Conservation (phyloP, 2,113 vertebrate genomes). For the Stegostoma tigrinum region DNA sequence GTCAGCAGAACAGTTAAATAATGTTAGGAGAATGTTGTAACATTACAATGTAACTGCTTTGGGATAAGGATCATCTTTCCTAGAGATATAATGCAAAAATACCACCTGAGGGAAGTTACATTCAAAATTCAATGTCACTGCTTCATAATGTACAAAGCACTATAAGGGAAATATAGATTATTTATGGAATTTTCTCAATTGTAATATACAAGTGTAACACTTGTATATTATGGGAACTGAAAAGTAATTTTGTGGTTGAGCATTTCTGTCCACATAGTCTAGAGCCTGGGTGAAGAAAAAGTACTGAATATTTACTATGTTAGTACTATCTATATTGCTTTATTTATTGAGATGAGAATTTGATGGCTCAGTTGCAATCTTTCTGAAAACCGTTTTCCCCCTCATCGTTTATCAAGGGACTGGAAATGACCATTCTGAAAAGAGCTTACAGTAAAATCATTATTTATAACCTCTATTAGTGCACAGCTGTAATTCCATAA, state of each 20-base stretch:
- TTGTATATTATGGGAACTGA: constrained; percentile 33
- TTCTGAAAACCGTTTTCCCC: constrained; percentile 27
- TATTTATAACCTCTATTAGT: constrained; percentile 33
- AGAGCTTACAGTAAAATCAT: constrained; percentile 36
- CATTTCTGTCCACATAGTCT: constrained; percentile 28
- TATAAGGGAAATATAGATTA: constrained; percentile 36
- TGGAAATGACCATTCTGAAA: constrained; percentile 35
- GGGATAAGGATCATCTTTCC: constrained; percentile 35
- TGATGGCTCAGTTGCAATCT: constrained; percentile 37
- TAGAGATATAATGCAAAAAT: constrained; percentile 31
- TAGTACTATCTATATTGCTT: constrained; percentile 37
- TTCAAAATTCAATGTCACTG: constrained; percentile 38
- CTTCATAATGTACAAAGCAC: constrained; percentile 37
- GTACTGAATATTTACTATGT: constrained; percentile 36
- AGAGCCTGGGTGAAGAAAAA: background rate
- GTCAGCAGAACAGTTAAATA: constrained; percentile 33
- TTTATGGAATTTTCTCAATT: constrained; percentile 38
- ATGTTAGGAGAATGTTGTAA: constrained; percentile 25
- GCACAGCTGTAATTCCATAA: background rate
- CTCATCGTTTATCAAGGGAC: constrained; percentile 32
- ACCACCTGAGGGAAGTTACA: constrained; percentile 36
- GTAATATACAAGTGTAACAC: constrained; percentile 37
- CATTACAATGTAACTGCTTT: constrained; percentile 32
- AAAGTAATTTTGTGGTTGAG: constrained; percentile 36
- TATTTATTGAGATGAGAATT: constrained; percentile 38